Evolutionary conservation across 2,797 vertebrate species (phyloP).

Genomic region (Pipistrellus pygmaeus): DNA sequence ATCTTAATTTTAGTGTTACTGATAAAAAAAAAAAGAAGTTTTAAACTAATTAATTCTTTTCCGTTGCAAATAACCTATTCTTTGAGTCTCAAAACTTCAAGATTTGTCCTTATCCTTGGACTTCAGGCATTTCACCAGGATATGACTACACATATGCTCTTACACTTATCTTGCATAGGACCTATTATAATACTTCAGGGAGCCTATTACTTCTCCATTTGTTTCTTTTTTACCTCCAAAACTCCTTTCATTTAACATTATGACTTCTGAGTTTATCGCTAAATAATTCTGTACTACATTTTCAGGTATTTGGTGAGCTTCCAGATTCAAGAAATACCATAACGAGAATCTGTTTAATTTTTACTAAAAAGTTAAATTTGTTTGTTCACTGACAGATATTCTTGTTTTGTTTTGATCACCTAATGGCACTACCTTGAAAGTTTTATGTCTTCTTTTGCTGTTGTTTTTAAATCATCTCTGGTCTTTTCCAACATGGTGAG

Average conservation of each 20-base stretch:
- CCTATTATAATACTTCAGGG: no score
- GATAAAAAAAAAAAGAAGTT: conserved; percentile 9
- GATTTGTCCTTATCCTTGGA: conserved; percentile 3
- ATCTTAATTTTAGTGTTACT: conserved; percentile 13
- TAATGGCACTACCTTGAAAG: not conserved
- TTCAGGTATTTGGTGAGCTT: conserved; percentile 9
- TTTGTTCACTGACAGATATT: not conserved
- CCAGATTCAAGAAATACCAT: not conserved
- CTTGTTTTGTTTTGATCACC: not conserved
- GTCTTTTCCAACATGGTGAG: not conserved
- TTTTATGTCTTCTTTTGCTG: not conserved
- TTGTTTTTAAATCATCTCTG: not conserved
- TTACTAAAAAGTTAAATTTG: not conserved
- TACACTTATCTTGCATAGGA: not conserved
- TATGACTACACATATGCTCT: not conserved
- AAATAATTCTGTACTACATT: not conserved
- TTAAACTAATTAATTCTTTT: conserved; percentile 58
- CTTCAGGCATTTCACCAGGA: not conserved
- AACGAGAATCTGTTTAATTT: not conserved
- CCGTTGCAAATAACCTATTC: conserved; percentile 29
- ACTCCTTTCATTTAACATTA: not conserved
- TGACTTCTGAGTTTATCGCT: not conserved
- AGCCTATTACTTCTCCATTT: not conserved
- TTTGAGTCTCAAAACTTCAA: not conserved
- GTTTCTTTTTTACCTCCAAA: not conserved